These are phyloP conservation scores for Rhyacophila brunnea DNA, from an alignment of 1,140 invertebrate species.

Conservation along the genomic window DNA sequence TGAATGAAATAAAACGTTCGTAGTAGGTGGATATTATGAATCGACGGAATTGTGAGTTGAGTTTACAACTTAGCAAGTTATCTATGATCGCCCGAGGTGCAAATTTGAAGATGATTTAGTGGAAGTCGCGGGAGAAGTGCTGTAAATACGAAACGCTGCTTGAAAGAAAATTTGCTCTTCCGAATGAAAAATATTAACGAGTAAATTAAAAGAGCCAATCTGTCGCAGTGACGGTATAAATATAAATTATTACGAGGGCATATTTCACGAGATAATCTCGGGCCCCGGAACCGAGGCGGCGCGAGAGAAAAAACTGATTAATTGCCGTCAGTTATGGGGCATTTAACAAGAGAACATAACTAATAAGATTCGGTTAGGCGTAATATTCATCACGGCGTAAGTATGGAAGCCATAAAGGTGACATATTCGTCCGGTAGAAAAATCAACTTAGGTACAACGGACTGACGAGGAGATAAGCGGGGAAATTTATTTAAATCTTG, in stretches of 20 bases:
- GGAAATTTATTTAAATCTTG: not conserved
- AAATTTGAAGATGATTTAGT: too few relatives aligned
- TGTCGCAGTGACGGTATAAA: too few relatives aligned
- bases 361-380: conserved; percentile 29
- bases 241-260: conserved; percentile 4
- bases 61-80: too few relatives aligned
- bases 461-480: not conserved
- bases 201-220: too few relatives aligned
- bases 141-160: too few relatives aligned
- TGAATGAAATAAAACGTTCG: too few relatives aligned
- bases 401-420: conserved; percentile 10
- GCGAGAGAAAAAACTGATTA: conserved; percentile 34
- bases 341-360: conserved; percentile 34
- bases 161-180: conserved; percentile 18
- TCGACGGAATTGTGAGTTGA: too few relatives aligned
- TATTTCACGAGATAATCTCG: conserved; percentile 34
- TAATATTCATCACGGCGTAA: conserved; percentile 30
- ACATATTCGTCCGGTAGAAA: conserved; percentile 21
- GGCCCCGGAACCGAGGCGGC: conserved; percentile 20
- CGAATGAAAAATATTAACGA: conserved; percentile 9
- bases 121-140: too few relatives aligned
- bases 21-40: too few relatives aligned
- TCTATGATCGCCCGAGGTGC: too few relatives aligned
- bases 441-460: not conserved
- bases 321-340: conserved; percentile 33